phyloP scores from a whole-genome alignment of 2,113 vertebrate genomes.

The Psittacus erithacus region DNA sequence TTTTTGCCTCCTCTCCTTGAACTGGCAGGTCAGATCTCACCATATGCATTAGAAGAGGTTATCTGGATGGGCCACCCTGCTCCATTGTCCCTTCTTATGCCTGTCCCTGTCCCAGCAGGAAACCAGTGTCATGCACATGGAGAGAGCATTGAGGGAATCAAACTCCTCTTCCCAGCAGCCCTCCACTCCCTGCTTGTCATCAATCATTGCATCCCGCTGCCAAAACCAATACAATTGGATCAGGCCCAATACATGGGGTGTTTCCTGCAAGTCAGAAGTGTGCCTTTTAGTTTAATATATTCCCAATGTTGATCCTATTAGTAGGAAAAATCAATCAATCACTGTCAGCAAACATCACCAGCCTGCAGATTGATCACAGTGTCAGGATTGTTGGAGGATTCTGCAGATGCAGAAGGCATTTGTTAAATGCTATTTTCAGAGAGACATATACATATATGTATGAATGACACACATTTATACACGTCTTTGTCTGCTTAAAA shows the following conservation, averaged over 20 bases:
- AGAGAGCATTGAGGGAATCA: background rate
- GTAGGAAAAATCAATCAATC: slow-evolving; percentile 78
- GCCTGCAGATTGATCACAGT: slow-evolving; percentile 34
- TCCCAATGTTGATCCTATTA: slow-evolving; percentile 59
- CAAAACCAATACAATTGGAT: slow-evolving; percentile 60
- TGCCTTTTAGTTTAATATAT: slow-evolving; percentile 55
- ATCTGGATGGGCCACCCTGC: slow-evolving; percentile 60
- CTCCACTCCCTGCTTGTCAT: slow-evolving; percentile 62
- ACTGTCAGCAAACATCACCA: slow-evolving; percentile 70
- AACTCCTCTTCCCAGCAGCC: slow-evolving; percentile 7
- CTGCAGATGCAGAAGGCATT: slow-evolving; percentile 32
- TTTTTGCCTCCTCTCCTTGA: slow-evolving; percentile 41
- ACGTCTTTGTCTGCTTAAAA: slow-evolving; percentile 50
- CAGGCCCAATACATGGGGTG: slow-evolving; percentile 9
- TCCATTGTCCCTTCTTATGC: slow-evolving; percentile 37
- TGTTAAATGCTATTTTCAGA: slow-evolving; percentile 44
- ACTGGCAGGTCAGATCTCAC: slow-evolving; percentile 50
- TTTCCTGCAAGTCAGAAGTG: slow-evolving; percentile 50
- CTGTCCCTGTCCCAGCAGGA: slow-evolving; percentile 32
- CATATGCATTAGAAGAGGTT: slow-evolving; percentile 35
- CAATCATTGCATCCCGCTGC: slow-evolving; percentile 72
- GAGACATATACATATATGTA: slow-evolving; percentile 64
- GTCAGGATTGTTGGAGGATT: slow-evolving; percentile 12
- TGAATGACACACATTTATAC: slow-evolving; percentile 48
- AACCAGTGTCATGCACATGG: slow-evolving; percentile 1